Evolutionary conservation across 1,140 invertebrate species (phyloP).

Genomic region (Meloidogyne floridensis): DNA sequence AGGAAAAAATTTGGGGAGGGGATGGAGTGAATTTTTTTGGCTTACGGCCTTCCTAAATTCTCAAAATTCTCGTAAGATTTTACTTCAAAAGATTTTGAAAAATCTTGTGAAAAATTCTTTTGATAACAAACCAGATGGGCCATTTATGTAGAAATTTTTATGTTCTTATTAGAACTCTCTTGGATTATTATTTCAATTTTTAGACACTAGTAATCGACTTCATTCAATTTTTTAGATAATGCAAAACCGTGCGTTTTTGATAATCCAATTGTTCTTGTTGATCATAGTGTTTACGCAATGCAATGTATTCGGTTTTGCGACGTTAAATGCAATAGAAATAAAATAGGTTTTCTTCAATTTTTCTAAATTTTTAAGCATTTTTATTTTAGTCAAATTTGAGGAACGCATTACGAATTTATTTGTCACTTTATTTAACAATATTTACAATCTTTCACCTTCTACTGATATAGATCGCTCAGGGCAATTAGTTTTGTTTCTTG

Average conservation of each 20-base stretch:
- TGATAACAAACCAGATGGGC: too few relatives aligned
- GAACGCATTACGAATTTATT: conserved; percentile 16
- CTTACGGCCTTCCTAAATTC: too few relatives aligned
- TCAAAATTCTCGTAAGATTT: too few relatives aligned
- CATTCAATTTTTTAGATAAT: conserved; percentile 7
- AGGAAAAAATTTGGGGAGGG: too few relatives aligned
- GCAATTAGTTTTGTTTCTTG: conserved; percentile 3
- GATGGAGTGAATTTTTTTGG: too few relatives aligned
- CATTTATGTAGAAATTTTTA: too few relatives aligned
- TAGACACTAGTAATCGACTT: not conserved
- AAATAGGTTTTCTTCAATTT: not conserved
- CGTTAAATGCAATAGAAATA: not conserved
- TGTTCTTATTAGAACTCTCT: too few relatives aligned
- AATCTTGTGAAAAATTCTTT: too few relatives aligned
- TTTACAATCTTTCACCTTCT: not conserved
- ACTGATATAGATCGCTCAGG: not conserved
- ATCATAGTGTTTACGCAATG: not conserved
- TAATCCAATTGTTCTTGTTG: not conserved
- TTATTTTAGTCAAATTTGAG: not conserved
- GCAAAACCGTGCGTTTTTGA: not conserved
- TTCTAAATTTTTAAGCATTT: not conserved
- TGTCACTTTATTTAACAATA: not conserved
- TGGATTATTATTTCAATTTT: too few relatives aligned
- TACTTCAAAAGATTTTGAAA: too few relatives aligned
- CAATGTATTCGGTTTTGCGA: conserved; percentile 21